A percentile compares a stretch with the other conserved stretches of the same genome.
These are phyloP conservation scores for Agelastica alni DNA, from an alignment of 2,888 invertebrate species.

Conservation along the genomic window DNA sequence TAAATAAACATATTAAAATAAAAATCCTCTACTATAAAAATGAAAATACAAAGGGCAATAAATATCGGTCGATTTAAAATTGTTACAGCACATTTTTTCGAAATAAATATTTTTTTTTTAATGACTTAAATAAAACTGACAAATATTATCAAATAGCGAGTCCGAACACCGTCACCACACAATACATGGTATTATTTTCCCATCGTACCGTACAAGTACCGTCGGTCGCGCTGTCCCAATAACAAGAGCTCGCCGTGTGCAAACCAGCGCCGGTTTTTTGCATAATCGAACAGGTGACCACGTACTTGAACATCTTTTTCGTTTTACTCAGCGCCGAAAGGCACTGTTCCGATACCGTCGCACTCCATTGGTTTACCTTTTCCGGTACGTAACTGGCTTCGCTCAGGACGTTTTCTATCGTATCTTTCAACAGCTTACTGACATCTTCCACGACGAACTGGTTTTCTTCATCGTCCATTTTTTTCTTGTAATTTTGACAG, in stretches of 20 bases:
- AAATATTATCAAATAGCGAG: constrained; percentile 58
- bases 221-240: constrained; percentile 82
- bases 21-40: too few relatives aligned
- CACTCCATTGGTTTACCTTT: constrained; percentile 75
- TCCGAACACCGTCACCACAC: constrained; percentile 82
- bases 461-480: constrained; percentile 57
- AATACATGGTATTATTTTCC: constrained; percentile 87
- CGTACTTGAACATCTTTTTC: constrained; percentile 82
- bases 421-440: constrained; percentile 75
- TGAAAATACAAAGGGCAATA: too few relatives aligned
- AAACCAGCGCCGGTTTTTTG: constrained; percentile 84
- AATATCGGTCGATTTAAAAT: too few relatives aligned
- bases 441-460: constrained; percentile 73
- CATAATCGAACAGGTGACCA: constrained; percentile 81
- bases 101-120: too few relatives aligned
- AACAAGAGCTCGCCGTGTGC: constrained; percentile 82
- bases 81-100: too few relatives aligned
- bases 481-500: constrained; percentile 34
- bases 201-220: constrained; percentile 82
- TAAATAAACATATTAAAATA: too few relatives aligned
- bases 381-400: constrained; percentile 64
- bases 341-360: constrained; percentile 75
- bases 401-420: constrained; percentile 74
- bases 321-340: constrained; percentile 72
- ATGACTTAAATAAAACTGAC: too few relatives aligned